Evolutionary conservation across 2,797 vertebrate species (phyloP), one percentile per base, ranked within the genome.

Genomic region (Hemibagrus guttatus): DNA sequence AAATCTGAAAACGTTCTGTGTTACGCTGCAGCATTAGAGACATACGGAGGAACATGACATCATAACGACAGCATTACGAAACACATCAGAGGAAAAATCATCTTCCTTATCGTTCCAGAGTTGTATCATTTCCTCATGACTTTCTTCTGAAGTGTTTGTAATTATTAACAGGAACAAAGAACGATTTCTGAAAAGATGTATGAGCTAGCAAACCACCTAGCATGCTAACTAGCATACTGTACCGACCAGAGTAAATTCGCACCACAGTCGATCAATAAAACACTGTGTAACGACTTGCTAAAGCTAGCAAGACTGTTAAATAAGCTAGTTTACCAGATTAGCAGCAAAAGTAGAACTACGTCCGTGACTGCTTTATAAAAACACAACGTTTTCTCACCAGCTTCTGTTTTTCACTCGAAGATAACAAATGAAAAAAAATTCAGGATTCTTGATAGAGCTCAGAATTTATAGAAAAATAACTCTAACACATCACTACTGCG

Each of bases 401-500:
- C 46, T 49, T 49, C 9, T 49, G 5, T 49, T 49, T 49, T 49
- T 49, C 7, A 49, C 1, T 49, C 46, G 7, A 49, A 49, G 46
- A 49, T 49, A 49, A 49, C 46, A 7, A 49, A 49, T 49, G 46
- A 49, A 49, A 49, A n/a, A 49, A 49, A 49, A 49, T 1, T 9
- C 46, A 46, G 66, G 12, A 21, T 69, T 39, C 16, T 21, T 16
- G 8, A 69, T 2, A 69, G 28, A 39, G 35, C 0, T 17, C 7
- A 35, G 16, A 2, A 69, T 39, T 6, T 35, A 35, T 69, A 39
- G 66, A 69, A 17, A 66, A 66, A 54, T 49, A 84, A 23, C 74
- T 35, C 3, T 78, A 87, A 90, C 71, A 84, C 71, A 61, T 23
- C 26, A 68, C 88, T 87, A 79, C 81, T 79, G 87, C 26, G 23